Base-by-base conservation (phyloP, 2,113 vertebrate species). In the Coregonus clupeaformis region DNA sequence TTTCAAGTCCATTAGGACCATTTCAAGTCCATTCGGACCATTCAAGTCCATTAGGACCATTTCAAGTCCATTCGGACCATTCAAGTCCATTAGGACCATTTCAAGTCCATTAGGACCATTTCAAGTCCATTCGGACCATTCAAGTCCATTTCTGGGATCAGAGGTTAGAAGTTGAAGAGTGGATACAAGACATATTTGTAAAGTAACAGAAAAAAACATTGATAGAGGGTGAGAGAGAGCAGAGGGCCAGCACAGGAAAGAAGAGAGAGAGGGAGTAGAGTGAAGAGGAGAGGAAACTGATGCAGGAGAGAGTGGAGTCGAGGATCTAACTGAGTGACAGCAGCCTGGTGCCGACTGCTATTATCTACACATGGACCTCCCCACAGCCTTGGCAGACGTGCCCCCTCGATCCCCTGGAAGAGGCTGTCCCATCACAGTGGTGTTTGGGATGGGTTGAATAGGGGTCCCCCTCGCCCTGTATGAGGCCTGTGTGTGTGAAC, bases 371-470 rank as follows among this genome's bases (percentile, higher is more conserved):
- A 87, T 82, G 89, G 88, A 91, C 88, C 86, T 88, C 88, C 89
- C 87, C 86, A 81, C 88, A 67, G 86, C 87, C 85, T 91, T 90
- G 89, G 90, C 90, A 90, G 81, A 72, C 57, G 74, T 87, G 89
- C 90, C 90, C 27, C 84, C 88, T 86, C 87, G 86, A 89, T 89
- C 89, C 89, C 89, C 77, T 89, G 89, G 89, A 91, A 89, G 89
- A 91, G 86, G 88, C 87, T 86, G 86, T 88, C 85, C 62, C 64
- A 29, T 66, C 24, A 11, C 14, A 29, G 62, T 20, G 27, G 30
- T 84, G 89, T 92, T 92, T 89, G 89, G 89, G 87, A 87, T 77
- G 83, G 85, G 87, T 88, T 92, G 89, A 92, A 91, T 90, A 91
- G 88, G 89, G 91, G 89, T 91, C 91, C 89, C 89, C 86, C 84